Evolutionary conservation across 1,140 invertebrate genomes (phyloP).

Genomic region (Pararge aegeria): DNA sequence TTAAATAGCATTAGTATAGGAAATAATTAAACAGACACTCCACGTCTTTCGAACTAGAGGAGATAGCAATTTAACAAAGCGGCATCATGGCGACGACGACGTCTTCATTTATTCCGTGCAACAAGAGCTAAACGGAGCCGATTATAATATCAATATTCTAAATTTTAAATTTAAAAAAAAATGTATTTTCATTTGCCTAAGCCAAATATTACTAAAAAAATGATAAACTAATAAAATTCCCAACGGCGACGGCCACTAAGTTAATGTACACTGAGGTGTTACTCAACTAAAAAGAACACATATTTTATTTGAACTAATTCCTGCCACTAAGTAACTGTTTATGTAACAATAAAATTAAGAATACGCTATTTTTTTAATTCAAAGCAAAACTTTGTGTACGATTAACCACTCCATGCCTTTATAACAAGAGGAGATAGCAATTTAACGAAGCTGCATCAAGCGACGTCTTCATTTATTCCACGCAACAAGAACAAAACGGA

Average conservation of each 20-base stretch:
- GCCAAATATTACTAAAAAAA: too few species aligned
- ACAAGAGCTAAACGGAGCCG: constrained; percentile 65
- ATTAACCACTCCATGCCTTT: constrained; percentile 41
- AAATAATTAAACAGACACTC: constrained; percentile 50
- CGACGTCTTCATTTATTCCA: constrained; percentile 74
- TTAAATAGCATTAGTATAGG: too few species aligned
- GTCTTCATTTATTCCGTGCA: constrained; percentile 74
- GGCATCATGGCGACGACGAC: constrained; percentile 62
- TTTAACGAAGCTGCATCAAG: constrained; percentile 74
- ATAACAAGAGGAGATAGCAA: constrained; percentile 57
- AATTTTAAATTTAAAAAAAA: too few species aligned
- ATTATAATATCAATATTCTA: constrained; percentile 80
- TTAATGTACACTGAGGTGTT: too few species aligned
- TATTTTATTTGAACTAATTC: too few species aligned
- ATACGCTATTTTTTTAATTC: too few species aligned
- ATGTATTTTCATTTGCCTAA: too few species aligned
- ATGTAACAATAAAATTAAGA: too few species aligned
- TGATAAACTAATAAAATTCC: too few species aligned
- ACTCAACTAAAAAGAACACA: too few species aligned
- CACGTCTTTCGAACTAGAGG: constrained; percentile 28
- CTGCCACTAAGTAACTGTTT: too few species aligned
- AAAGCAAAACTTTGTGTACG: background rate
- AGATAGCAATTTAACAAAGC: constrained; percentile 77
- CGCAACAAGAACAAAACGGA: constrained; percentile 65
- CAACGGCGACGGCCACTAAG: too few species aligned